Base-by-base conservation (phyloP, 2,797 vertebrate genomes). In the Rhyacichthys aspro region DNA sequence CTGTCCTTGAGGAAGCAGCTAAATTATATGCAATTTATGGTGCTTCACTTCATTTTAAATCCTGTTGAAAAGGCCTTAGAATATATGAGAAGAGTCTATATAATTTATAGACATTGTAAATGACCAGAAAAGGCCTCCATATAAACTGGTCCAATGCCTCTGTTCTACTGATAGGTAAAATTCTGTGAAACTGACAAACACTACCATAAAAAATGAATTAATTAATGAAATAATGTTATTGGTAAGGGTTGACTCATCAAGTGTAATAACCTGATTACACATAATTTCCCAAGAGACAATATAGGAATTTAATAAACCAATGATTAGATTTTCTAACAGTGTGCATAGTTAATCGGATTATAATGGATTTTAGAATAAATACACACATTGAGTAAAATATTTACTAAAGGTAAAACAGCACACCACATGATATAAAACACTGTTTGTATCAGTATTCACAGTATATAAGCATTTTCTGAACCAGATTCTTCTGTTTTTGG, bases 1-100 rank as follows among this genome's bases (percentile, higher is more conserved):
- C 49, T 50, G 64, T 76, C 81, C 76, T 82, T 78, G 67, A 85
- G 71, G 74, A 71, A 59, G 49, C n/a, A 62, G 37, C 15, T 11
- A 77, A 70, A 76, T 83, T 48, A 71, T 28, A 61, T 42, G 53
- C 57, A 55, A 54, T 83, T 79, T 83, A 82, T 74, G 67, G 65
- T 70, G 78, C 72, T 43, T 71, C 67, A 49, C 63, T 59, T 58
- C 56, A 56, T 69, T 75, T 64, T 70, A 47, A 61, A 43, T 77
- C 47, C 46, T 43, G 55, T 62, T 49, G 53, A 72, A 79, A 58
- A 45, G 33, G 36, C n/a, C 19, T 49, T 49, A 46, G 74, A 80
- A 70, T 74, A 72, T 67, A 74, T 50, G 39, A 54, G 42, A 23
- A 55, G 59, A 23, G 43, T 28, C 53, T 62, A 44, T 59, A 52